phyloP scores from a whole-genome alignment of 2,113 vertebrate species.

The Ammodramus savannarum region DNA sequence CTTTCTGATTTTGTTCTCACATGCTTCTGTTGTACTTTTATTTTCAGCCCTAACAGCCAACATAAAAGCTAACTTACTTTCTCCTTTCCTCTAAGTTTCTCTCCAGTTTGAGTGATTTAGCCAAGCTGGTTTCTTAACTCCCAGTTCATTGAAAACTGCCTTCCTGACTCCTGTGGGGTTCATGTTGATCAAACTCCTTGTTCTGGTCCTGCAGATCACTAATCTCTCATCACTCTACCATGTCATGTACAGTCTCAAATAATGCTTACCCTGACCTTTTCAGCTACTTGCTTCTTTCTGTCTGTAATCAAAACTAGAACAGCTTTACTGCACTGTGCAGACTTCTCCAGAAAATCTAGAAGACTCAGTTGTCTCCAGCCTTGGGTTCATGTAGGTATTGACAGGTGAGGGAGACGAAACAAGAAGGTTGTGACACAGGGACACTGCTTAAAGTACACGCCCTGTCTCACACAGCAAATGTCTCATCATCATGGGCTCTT shows the following conservation, averaged over 20 bases:
- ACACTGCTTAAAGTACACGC: accelerated
- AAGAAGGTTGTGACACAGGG: not conserved
- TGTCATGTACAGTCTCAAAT: not conserved
- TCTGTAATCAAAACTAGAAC: not conserved
- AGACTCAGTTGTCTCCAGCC: not conserved
- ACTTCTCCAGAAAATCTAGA: not conserved
- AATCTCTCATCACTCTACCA: not conserved
- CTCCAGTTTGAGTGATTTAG: not conserved
- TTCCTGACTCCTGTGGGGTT: not conserved
- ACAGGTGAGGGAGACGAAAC: not conserved
- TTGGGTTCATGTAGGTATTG: not conserved
- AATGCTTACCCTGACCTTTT: not conserved
- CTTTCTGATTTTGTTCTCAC: not conserved
- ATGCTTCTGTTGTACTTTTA: not conserved
- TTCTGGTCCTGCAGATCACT: not conserved
- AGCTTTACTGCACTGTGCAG: not conserved
- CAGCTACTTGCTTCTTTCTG: not conserved
- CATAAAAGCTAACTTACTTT: not conserved
- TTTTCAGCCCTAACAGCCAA: not conserved
- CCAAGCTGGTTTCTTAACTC: not conserved
- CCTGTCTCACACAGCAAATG: not conserved
- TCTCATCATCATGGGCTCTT: not conserved
- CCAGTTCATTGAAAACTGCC: not conserved
- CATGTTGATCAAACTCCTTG: not conserved
- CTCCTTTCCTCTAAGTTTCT: not conserved